phyloP scores from a whole-genome alignment of 2,113 vertebrate species.

The Hydropotes inermis region DNA sequence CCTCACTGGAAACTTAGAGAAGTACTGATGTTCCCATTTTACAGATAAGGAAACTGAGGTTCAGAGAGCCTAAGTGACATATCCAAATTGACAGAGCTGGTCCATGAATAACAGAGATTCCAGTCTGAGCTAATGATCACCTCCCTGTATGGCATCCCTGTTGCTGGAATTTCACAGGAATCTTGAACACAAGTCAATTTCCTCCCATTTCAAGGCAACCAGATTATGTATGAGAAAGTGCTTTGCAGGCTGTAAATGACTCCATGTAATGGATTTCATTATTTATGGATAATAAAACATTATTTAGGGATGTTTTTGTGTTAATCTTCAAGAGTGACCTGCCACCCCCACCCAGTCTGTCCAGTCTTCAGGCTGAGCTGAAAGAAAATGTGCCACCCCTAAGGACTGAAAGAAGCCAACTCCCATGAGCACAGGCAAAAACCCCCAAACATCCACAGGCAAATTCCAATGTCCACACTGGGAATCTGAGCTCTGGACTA shows the following conservation, averaged over 20 bases:
- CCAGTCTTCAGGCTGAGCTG: not conserved
- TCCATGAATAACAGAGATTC: not conserved
- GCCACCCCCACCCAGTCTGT: not conserved
- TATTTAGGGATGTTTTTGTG: not conserved
- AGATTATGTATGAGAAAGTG: not conserved
- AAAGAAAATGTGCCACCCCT: not conserved
- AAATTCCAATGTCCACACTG: not conserved
- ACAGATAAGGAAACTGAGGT: constrained; percentile 21
- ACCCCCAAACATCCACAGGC: not conserved
- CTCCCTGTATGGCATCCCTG: accelerated
- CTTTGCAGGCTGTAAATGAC: not conserved
- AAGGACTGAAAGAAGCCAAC: not conserved
- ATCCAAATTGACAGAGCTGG: not conserved
- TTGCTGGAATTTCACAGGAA: not conserved
- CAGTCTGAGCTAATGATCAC: not conserved
- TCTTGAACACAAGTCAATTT: accelerated
- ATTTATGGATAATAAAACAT: not conserved
- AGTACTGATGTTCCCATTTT: not conserved
- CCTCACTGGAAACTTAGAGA: not conserved
- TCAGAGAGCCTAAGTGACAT: not conserved
- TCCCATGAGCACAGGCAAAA: not conserved
- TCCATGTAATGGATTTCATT: not conserved
- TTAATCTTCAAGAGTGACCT: not conserved
- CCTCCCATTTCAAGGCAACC: not conserved
- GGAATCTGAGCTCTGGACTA: not conserved